Base-by-base conservation (phyloP, 30 jellyfish, hydroid and myxozoan species). In the Aurelia sp. region DNA sequence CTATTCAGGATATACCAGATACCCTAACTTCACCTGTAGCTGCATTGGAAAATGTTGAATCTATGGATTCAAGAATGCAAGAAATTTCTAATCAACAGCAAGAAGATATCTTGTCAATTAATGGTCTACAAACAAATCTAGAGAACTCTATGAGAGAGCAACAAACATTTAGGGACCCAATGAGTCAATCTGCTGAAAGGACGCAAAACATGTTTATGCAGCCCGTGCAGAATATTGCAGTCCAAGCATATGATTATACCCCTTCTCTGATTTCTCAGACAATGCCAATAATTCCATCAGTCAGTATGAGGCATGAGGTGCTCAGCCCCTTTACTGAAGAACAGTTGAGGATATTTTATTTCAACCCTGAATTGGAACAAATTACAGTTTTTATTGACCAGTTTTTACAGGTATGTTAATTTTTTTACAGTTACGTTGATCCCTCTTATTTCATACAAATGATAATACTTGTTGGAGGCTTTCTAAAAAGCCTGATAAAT, bases 331-430 rank as follows among this genome's bases (percentile, higher is more conserved):
- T 91, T 65, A 77, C 96, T 0, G 98, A 91, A 51, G 87, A 77
- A 15, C 93, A 91, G 71, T 65, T 91, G 73, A 79, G 19, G 30
- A 37, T 47, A 1, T 85, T 91, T 68, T 91, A 91, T 63, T 47
- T 7, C 68, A 91, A 91, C 53, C 94, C 89, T 30, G 98, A 91
- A 75, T 71, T 91, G 17, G 76, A 47, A 71, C 93, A 91, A 68
- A 69, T 91, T 3, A 90, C 82, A 7, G 73, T 71, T 5, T 91
- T 91, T 51, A 80, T 91, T 52, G 96, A 86, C 30, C 94, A 91
- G 55, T 91, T 91, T 73, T 63, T 91, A 48, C 84, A 91, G 98
- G 98, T 85, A 72, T 27, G 10, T 27, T 27, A 27, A 27, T 0
- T 27, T 27, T 27, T 27, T 27, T 27, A 27, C 33, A 27, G 33